Evolutionary conservation across 1,140 invertebrate species (phyloP), one percentile per base, ranked within the genome.

Genomic region (Nymphalis io): DNA sequence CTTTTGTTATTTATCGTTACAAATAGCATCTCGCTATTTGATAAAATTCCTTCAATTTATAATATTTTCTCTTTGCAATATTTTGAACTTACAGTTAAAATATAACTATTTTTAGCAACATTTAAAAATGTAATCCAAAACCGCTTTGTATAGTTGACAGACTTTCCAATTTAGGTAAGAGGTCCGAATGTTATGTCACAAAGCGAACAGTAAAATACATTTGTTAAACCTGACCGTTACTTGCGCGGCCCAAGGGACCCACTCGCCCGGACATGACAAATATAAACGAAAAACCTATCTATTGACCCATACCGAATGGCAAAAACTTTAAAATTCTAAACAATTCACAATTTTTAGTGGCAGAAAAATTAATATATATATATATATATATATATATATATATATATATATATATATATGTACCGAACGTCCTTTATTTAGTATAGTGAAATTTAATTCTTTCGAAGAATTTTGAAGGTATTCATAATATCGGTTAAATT

Each of bases 101-200:
- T 16, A 4, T 12, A 40, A 40, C 2, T 21, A 18, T 16, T 18
- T 46, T 46, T 6, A 46, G n/a, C 15, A 16, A 16, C 5, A 16
- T n/a, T 13, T 8, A 20, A 21, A 53, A 55, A 5, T 51, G 10
- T n/a, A 51, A 51, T 51, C 6, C 13, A 8, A 51, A 12, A 33
- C 27, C n/a, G 27, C 20, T 15, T 55, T 48, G 33, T 60, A 27
- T 33, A 48, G 55, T 23, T 27, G 76, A 83, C 80, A 79, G 79
- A 79, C 79, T 85, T 83, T 82, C 78, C 82, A 83, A 84, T 84
- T 86, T 81, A 75, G 70, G 75, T 81, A 73, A 84, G 81, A 80
- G 79, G 73, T 70, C 73, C 73, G 57, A 76, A 76, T 79, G 15
- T 55, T 55, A 55, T 55, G 21, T 55, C 20, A 55, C 51, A 55